Percentiles rank a stretch among this genome's conserved stretches.
phyloP scores from a whole-genome alignment of 2,797 vertebrate species.

The Fringilla coelebs region DNA sequence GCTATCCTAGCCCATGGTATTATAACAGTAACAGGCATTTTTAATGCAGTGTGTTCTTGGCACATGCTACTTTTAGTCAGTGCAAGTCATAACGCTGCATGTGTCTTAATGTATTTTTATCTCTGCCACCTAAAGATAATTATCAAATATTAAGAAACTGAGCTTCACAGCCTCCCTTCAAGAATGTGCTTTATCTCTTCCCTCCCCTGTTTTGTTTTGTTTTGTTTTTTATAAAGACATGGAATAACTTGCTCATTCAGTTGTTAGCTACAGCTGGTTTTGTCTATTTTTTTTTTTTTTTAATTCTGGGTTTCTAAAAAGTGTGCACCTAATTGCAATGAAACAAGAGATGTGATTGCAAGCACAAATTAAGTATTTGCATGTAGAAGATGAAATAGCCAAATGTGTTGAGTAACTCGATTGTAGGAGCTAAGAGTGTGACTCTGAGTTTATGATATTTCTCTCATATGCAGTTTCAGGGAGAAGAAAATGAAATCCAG shows the following conservation, averaged over 20 bases:
- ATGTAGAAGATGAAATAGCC: neutral
- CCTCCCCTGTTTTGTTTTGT: rapidly evolving
- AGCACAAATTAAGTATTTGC: neutral
- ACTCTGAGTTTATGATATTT: neutral
- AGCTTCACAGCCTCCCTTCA: neutral
- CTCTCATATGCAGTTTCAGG: neutral
- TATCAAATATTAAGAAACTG: slow-evolving; percentile 25
- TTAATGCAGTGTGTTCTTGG: slow-evolving; percentile 39
- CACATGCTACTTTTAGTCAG: slow-evolving; percentile 28
- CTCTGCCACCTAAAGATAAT: slow-evolving; percentile 4
- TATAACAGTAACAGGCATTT: slow-evolving; percentile 55
- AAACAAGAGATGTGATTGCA: slow-evolving; percentile 9
- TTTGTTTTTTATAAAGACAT: neutral
- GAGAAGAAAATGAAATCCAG: neutral
- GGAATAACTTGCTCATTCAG: neutral
- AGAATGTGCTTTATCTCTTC: neutral
- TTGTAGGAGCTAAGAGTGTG: neutral
- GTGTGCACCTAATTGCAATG: neutral
- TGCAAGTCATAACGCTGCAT: slow-evolving; percentile 4
- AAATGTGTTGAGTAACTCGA: neutral
- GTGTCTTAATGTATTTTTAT: slow-evolving; percentile 5
- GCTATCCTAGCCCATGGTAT: slow-evolving; percentile 40
- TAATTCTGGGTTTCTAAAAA: neutral
- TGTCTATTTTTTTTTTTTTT: neutral
- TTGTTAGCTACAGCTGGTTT: neutral